Evolutionary conservation across 2,113 vertebrate species (phyloP), one percentile per base, ranked within the genome.

Genomic region (Opisthocomus hoazin): DNA sequence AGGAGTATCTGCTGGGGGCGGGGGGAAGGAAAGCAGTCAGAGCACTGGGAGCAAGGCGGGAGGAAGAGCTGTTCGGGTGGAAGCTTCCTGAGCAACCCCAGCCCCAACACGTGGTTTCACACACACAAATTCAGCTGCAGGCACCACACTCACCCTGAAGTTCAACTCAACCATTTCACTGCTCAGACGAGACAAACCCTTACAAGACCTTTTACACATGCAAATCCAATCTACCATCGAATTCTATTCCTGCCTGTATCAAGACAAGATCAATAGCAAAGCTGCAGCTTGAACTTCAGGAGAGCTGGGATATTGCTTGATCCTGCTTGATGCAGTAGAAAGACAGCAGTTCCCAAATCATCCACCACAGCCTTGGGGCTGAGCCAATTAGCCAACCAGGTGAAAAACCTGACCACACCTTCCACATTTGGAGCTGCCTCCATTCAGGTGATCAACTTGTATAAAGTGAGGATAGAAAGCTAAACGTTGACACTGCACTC

Each of bases 401-500:
- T 63, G 48, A 77, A 73, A 92, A 94, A 45, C 7, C 32, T 61
- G 77, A 64, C 53, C 61, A 65, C 30, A 45, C 21, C 50, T 95
- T 90, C 61, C 43, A 27, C 20, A 8, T 87, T 89, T 60, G 84
- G 51, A 87, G 43, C 32, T 1, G 8, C 34, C 39, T 50, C 26
- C 21, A n/a, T 75, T 64, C 39, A 57, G 53, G 50, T 48, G 26
- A 84, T 64, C 74, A 71, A 60, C 15, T 90, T 50, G 48, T 84
- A 20, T 82, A 66, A 64, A 34, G 60, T 36, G 15, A 75, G 69
- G 37, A 34, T 26, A 64, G 66, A 91, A 91, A 89, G 75, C 80
- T 92, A 58, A 90, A 84, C 89, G 86, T 93, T 93, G 92, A 91
- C 90, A 73, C 34, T 84, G 77, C n/a, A 24, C 18, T 84, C 86